A percentile compares a stretch with the other conserved stretches of the same genome.
phyloP scores from a whole-genome alignment of 2,888 invertebrate species.

The Oscheius onirici region DNA sequence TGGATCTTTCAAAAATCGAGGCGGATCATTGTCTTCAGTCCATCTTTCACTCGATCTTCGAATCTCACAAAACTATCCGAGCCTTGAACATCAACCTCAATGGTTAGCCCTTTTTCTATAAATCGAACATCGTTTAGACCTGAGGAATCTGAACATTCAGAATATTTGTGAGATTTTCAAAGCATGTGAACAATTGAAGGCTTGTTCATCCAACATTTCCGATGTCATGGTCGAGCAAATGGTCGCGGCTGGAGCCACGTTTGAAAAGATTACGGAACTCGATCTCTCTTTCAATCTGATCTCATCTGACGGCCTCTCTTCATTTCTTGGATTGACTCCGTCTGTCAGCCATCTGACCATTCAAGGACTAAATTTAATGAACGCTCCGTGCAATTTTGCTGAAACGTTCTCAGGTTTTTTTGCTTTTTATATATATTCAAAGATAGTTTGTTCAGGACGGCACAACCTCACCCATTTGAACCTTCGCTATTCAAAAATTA shows the following conservation, averaged over 20 bases:
- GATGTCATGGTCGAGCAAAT: not conserved
- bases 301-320: not conserved
- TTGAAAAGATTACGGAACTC: not conserved
- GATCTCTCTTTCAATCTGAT: constrained; percentile 1
- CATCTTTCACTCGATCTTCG: not conserved
- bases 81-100: not conserved
- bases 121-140: not conserved
- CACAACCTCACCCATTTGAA: not conserved
- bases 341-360: not conserved
- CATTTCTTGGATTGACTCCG: not conserved
- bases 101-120: not conserved
- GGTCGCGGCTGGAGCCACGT: not conserved
- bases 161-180: not conserved
- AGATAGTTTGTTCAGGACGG: not conserved
- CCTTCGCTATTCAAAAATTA: not conserved
- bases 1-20: constrained; percentile 1
- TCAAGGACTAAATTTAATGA: not conserved
- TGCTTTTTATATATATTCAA: not conserved
- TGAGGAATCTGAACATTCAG: not conserved
- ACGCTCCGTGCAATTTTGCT: not conserved
- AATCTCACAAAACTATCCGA: not conserved
- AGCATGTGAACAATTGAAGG: not conserved
- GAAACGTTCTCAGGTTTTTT: not conserved
- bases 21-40: constrained; percentile 3
- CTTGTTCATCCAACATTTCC: not conserved